Evolutionary conservation across 2,113 vertebrate species (phyloP), one percentile per base, ranked within the genome.

Genomic region (Corythoichthys intestinalis): DNA sequence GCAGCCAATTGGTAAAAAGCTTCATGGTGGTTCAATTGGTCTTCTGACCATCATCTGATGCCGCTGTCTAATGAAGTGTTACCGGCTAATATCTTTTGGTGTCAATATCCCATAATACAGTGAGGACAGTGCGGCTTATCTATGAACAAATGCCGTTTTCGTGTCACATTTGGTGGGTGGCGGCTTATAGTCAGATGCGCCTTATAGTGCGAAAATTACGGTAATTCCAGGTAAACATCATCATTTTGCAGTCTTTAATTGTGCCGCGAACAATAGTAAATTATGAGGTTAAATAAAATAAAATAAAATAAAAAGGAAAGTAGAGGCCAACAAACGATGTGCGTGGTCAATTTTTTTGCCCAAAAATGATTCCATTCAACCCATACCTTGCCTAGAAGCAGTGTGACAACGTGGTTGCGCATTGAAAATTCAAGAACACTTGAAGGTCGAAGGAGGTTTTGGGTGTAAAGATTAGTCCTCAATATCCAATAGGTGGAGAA

Each of bases 401-500:
- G 14, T 6, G 15, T n/a, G 59, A 41, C 59, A 11, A 17, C 11
- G 11, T 2, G 8, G 35, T 4, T 59, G 57, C 35, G 39, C 6
- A 37, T 15, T 41, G 10, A 35, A 44, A 62, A 62, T 39, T 62
- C 12, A 62, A 47, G 41, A 63, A 47, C 44, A 47, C 39, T 7
- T 76, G 78, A 86, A 87, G 83, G 84, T 84, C 81, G 70, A 60
- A 69, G 53, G 41, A 72, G 76, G 61, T 47, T 63, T 63, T 58
- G 11, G 61, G 15, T 44, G 9, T 49, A 58, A 47, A 34, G 66
- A 75, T 78, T 63, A 71, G 28, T 67, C 79, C 64, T 79, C 76
- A 65, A n/a, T 75, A 73, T 68, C 52, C 67, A 68, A 48, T 12
- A 50, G 52, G 8, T 41, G 60, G 52, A 67, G 47, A 17, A 1